Percentiles rank a stretch among this genome's conserved stretches.
These are phyloP conservation scores for Melanotaenia pygmaea DNA, from an alignment of 2,797 vertebrate genomes.

Conservation along the genomic window DNA sequence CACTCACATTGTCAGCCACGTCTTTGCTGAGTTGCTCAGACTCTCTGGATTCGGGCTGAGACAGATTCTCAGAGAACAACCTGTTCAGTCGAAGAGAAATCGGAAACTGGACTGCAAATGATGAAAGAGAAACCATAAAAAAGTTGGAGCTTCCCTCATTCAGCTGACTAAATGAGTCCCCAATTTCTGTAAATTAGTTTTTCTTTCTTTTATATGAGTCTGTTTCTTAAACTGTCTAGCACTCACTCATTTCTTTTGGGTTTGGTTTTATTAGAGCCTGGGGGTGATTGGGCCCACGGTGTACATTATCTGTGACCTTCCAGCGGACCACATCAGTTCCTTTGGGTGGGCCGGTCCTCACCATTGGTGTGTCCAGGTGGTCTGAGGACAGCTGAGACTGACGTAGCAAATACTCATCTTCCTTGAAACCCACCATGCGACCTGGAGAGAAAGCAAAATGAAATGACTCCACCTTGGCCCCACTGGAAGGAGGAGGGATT, in stretches of 20 bases:
- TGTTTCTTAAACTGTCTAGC: background rate
- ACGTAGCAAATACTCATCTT: constrained; percentile 93
- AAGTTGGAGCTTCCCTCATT: background rate
- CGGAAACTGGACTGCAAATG: constrained; percentile 81
- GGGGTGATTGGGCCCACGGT: constrained; percentile 79
- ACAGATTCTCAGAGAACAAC: constrained; percentile 88
- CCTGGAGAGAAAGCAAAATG: constrained; percentile 75
- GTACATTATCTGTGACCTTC: constrained; percentile 95
- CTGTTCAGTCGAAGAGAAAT: constrained; percentile 90
- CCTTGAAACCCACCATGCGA: constrained; percentile 94
- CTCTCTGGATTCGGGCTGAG: constrained; percentile 86
- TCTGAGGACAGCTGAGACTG: constrained; percentile 91
- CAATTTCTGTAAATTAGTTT: background rate
- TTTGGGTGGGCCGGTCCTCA: constrained; percentile 89
- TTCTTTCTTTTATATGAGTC: background rate
- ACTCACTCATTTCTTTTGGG: constrained; percentile 90
- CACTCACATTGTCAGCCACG: constrained; percentile 91
- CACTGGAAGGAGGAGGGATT: background rate
- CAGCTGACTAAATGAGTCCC: background rate
- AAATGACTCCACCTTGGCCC: background rate
- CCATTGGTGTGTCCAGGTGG: constrained; percentile 93
- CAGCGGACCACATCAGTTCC: constrained; percentile 91
- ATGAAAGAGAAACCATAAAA: background rate
- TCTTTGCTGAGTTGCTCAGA: constrained; percentile 87
- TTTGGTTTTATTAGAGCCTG: constrained; percentile 78